phyloP scores from a whole-genome alignment of 1,140 invertebrate genomes.

The Drosophila kanapiae region DNA sequence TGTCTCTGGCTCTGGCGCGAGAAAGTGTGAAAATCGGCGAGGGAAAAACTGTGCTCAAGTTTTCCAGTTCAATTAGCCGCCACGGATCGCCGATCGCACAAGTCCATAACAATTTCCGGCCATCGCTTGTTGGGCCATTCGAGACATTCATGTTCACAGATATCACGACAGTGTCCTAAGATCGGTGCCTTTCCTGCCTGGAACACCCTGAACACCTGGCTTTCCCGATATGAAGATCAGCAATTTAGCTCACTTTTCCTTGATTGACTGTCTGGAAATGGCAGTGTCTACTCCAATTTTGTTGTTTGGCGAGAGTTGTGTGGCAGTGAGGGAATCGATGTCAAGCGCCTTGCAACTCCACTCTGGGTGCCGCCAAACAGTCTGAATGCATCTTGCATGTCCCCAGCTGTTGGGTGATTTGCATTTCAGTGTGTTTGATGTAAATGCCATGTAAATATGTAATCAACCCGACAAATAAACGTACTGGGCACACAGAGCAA shows the following conservation, averaged over 20 bases:
- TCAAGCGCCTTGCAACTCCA: slow-evolving; percentile 38
- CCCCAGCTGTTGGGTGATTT: slow-evolving; percentile 54
- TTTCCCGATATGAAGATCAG: slow-evolving; percentile 39
- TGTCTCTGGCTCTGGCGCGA: slow-evolving; percentile 20
- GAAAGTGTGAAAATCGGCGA: slow-evolving; percentile 55
- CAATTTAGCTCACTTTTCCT: slow-evolving; percentile 55
- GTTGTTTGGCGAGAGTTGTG: slow-evolving; percentile 47
- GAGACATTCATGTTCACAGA: slow-evolving; percentile 33
- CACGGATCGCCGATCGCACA: slow-evolving; percentile 41
- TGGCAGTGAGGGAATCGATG: slow-evolving; percentile 38
- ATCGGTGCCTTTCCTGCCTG: slow-evolving; percentile 32
- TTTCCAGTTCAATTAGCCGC: slow-evolving; percentile 59
- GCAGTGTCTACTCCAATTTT: slow-evolving; percentile 55
- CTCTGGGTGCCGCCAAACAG: slow-evolving; percentile 48
- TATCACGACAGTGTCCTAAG: slow-evolving; percentile 26
- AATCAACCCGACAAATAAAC: slow-evolving; percentile 35
- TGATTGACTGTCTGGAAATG: slow-evolving; percentile 58
- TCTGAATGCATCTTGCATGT: slow-evolving; percentile 34
- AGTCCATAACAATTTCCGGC: slow-evolving; percentile 59
- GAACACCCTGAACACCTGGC: slow-evolving; percentile 3
- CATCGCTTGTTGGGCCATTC: slow-evolving; percentile 35
- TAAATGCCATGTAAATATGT: slow-evolving; percentile 72
- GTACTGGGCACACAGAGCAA: slow-evolving; percentile 19
- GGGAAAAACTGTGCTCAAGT: slow-evolving; percentile 46
- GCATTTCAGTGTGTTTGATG: slow-evolving; percentile 61